These are phyloP conservation scores for Trachymyrmex cornetzi DNA, from an alignment of 1,140 invertebrate genomes.

Conservation along the genomic window DNA sequence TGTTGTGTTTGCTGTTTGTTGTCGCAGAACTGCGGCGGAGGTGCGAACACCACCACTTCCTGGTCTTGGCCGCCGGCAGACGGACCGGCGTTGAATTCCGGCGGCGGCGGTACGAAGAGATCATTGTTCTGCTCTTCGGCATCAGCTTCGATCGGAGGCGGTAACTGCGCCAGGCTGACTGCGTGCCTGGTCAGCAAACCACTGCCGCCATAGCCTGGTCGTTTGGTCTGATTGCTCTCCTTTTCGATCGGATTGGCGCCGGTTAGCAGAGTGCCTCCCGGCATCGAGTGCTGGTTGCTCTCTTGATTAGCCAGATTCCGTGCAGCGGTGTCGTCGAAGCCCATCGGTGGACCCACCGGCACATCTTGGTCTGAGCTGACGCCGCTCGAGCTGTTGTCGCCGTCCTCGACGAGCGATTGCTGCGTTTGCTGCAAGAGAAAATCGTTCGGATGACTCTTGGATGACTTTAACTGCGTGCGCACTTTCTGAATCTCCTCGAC, in stretches of 20 bases:
- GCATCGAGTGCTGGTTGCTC: conserved; percentile 81
- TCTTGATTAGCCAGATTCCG: conserved; percentile 78
- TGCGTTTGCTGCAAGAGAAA: conserved; percentile 89
- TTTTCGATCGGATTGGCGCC: conserved; percentile 81
- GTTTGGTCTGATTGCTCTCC: conserved; percentile 77
- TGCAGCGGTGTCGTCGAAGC: conserved; percentile 84
- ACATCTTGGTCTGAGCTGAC: conserved; percentile 95
- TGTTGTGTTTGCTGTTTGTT: conserved; percentile 79
- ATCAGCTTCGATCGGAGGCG: conserved; percentile 93
- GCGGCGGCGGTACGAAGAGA: conserved; percentile 92
- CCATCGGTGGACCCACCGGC: conserved; percentile 84
- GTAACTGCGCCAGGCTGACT: conserved; percentile 92
- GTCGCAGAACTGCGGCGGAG: conserved; percentile 91
- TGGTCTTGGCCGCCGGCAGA: conserved; percentile 86
- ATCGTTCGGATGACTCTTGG: conserved; percentile 94
- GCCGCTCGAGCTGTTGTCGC: conserved; percentile 95
- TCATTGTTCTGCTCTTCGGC: conserved; percentile 89
- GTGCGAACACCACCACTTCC: conserved; percentile 87
- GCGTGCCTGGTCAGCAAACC: conserved; percentile 89
- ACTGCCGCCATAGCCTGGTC: conserved; percentile 83
- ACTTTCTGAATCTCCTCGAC: conserved; percentile 96
- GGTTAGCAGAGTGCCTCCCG: conserved; percentile 78
- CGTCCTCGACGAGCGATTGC: conserved; percentile 89
- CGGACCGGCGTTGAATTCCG: conserved; percentile 89
- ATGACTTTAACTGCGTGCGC: conserved; percentile 93